These are phyloP conservation scores for Sebastes fasciatus DNA, from an alignment of 2,113 vertebrate genomes.

Conservation along the genomic window DNA sequence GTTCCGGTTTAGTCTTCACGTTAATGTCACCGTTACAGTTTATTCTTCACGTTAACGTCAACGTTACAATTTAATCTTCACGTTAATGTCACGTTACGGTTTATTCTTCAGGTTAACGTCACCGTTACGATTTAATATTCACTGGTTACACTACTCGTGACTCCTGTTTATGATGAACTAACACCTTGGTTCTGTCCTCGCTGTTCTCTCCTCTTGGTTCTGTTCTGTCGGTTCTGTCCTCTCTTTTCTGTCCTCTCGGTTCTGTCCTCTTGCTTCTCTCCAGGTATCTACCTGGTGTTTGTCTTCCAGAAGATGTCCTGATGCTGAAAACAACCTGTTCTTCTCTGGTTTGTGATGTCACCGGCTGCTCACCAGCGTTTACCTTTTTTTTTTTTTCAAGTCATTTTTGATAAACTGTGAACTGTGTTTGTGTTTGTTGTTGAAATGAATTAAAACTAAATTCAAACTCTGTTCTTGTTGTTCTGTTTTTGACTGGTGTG, in stretches of 20 bases:
- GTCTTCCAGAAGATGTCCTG: conserved; percentile 92
- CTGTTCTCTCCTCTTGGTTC: neutral
- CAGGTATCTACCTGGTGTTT: conserved; percentile 96
- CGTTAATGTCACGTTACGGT: too few species aligned
- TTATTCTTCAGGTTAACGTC: neutral
- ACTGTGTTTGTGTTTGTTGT: neutral
- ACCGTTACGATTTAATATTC: neutral
- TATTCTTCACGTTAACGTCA: neutral
- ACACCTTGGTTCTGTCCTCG: neutral
- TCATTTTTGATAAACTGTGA: conserved; percentile 16
- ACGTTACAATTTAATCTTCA: neutral
- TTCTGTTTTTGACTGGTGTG: neutral
- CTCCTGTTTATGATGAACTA: neutral
- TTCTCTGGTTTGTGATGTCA: neutral
- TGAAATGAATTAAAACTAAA: conserved; percentile 1
- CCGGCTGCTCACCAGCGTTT: neutral
- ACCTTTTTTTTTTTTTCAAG: conserved; percentile 5
- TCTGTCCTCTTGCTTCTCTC: conserved; percentile 6
- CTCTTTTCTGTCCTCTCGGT: neutral
- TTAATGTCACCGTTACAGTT: too few species aligned
- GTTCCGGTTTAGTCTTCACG: too few species aligned
- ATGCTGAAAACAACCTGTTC: conserved; percentile 16
- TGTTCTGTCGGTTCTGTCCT: neutral
- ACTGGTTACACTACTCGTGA: neutral
- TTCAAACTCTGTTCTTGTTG: neutral